These are phyloP conservation scores for Neoaliturus tenellus DNA, from an alignment of 2,888 invertebrate genomes.

Conservation along the genomic window DNA sequence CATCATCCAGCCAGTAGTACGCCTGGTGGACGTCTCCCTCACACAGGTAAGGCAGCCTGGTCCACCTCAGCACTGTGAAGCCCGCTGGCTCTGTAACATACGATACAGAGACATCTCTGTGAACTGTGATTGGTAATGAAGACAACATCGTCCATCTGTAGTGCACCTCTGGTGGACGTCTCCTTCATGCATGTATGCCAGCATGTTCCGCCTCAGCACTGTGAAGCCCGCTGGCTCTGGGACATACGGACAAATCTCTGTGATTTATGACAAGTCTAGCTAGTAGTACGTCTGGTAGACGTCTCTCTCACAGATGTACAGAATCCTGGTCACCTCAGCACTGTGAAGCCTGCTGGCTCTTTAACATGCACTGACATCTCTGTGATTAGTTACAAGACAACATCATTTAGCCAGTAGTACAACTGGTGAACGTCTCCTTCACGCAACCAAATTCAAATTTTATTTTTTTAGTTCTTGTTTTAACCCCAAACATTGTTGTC, in stretches of 20 bases:
- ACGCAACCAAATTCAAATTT: too few species aligned
- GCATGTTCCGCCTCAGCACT: constrained; percentile 89
- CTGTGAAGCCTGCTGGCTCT: constrained; percentile 82
- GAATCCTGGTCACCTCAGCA: constrained; percentile 92
- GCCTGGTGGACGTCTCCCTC: constrained; percentile 96
- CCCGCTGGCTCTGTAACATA: constrained; percentile 78
- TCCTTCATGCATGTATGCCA: constrained; percentile 98
- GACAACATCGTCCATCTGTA: too few species aligned
- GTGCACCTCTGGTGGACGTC: constrained; percentile 92
- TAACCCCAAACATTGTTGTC: too few species aligned
- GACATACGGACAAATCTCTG: not conserved
- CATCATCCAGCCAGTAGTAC: constrained; percentile 94
- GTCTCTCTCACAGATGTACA: constrained; percentile 98
- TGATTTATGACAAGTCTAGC: constrained; percentile 67
- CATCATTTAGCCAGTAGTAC: constrained; percentile 94
- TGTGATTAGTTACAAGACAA: too few species aligned
- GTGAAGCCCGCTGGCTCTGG: constrained; percentile 83
- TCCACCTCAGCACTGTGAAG: constrained; percentile 89
- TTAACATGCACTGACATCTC: constrained; percentile 68
- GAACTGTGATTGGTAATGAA: too few species aligned
- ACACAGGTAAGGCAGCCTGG: constrained; percentile 95
- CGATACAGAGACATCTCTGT: too few species aligned
- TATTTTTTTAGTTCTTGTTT: too few species aligned
- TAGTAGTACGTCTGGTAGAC: constrained; percentile 93
- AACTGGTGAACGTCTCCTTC: constrained; percentile 96